A percentile compares a stretch with the other conserved stretches of the same genome.
Evolutionary conservation across 2,797 vertebrate genomes (phyloP).

Genomic region (Mormyrops attenuatus): DNA sequence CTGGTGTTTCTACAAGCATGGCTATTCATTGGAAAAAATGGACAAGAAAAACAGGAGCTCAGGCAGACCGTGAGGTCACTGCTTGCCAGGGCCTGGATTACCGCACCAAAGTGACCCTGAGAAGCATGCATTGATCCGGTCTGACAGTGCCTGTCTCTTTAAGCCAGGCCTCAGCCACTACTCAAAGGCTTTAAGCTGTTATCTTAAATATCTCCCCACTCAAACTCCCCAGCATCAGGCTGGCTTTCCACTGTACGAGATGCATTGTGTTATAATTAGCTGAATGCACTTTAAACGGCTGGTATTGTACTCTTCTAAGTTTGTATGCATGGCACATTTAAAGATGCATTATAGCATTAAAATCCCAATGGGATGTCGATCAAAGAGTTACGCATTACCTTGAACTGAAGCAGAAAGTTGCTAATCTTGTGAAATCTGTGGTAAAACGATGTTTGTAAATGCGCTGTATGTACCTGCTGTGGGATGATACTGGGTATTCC

Average conservation of each 20-base stretch:
- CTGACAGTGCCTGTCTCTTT: conserved; percentile 83
- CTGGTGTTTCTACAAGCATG: conserved; percentile 58
- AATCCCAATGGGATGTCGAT: background rate
- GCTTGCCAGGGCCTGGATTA: conserved; percentile 79
- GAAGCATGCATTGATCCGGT: conserved; percentile 81
- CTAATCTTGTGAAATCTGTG: background rate
- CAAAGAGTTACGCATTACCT: background rate
- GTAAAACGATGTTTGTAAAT: background rate
- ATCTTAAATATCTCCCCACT: conserved; percentile 63
- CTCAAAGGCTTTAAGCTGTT: conserved; percentile 72
- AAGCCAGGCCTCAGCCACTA: conserved; percentile 76
- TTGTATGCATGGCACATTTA: conserved; percentile 81
- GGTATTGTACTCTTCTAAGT: conserved; percentile 74
- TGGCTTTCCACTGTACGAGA: conserved; percentile 68
- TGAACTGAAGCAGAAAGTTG: background rate
- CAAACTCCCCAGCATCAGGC: conserved; percentile 69
- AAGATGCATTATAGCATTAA: background rate
- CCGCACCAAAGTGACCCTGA: conserved; percentile 77
- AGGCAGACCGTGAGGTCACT: conserved; percentile 81
- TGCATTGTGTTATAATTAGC: conserved; percentile 74
- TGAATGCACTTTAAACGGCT: conserved; percentile 71
- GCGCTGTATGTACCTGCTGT: background rate
- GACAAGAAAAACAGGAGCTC: conserved; percentile 68
- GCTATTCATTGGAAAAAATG: conserved; percentile 55
- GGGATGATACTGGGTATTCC: background rate